Conservation (phyloP, 2,797 vertebrate genomes). For the Sarcophilus harrisii region DNA sequence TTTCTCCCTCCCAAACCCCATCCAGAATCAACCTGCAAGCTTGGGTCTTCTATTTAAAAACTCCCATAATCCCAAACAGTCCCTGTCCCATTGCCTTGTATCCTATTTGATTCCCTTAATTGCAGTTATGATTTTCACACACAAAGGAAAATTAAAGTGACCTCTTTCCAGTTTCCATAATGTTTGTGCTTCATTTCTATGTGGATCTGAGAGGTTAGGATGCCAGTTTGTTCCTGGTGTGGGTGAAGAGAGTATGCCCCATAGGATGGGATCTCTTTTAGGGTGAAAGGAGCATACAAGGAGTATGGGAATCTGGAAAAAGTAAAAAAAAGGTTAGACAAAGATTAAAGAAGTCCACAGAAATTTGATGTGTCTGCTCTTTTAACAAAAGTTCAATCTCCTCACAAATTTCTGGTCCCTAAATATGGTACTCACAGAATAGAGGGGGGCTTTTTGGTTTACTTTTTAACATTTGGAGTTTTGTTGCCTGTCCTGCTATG, state of each 20-base stretch:
- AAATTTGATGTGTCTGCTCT: background rate
- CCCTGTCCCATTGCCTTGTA: slow-evolving; percentile 10
- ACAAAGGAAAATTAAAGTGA: slow-evolving; percentile 76
- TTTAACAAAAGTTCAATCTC: background rate
- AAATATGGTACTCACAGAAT: background rate
- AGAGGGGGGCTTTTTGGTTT: background rate
- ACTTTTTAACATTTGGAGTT: background rate
- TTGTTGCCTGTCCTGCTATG: background rate
- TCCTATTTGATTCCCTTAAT: slow-evolving; percentile 21
- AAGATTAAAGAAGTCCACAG: background rate
- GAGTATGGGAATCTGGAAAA: background rate
- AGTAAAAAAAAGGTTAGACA: background rate
- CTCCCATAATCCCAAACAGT: background rate
- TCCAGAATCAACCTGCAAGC: background rate
- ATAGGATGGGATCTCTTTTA: background rate
- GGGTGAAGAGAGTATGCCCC: background rate
- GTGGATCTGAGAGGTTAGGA: background rate
- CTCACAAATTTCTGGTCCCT: background rate
- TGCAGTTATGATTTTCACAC: slow-evolving; percentile 62
- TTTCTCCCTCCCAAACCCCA: background rate
- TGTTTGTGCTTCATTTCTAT: slow-evolving; percentile 48
- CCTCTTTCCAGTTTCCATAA: slow-evolving; percentile 66
- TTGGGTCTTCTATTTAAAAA: background rate
- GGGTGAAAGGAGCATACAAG: background rate
- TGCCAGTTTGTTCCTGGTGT: background rate